These are phyloP conservation scores for Troides oblongomaculatus DNA, from an alignment of 2,888 invertebrate genomes.

Conservation along the genomic window DNA sequence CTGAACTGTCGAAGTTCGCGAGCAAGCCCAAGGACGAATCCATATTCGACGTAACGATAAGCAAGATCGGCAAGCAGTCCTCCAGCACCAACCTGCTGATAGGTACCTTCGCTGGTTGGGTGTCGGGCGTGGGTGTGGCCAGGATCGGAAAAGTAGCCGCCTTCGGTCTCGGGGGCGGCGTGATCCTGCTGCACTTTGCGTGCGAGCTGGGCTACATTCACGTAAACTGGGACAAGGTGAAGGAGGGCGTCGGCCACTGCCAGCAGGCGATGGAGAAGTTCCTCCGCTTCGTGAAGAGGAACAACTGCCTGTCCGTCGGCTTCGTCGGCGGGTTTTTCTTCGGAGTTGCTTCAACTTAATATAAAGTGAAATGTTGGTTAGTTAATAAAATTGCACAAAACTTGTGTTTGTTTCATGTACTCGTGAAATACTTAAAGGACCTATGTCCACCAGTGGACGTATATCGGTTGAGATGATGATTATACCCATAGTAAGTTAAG, in stretches of 20 bases:
- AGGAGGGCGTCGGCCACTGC: slow-evolving; percentile 86
- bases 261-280: slow-evolving; percentile 86
- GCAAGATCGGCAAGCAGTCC: slow-evolving; percentile 46
- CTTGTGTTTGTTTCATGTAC: not conserved
- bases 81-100: slow-evolving; percentile 54
- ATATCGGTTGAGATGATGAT: no score
- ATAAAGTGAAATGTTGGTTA: not conserved
- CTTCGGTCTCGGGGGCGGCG: slow-evolving; percentile 91
- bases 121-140: slow-evolving; percentile 86
- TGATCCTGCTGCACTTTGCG: slow-evolving; percentile 92
- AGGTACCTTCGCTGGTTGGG: slow-evolving; percentile 75
- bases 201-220: slow-evolving; percentile 92
- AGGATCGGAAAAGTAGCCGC: slow-evolving; percentile 94
- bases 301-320: slow-evolving; percentile 86
- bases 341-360: slow-evolving; percentile 84
- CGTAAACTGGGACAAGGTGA: slow-evolving; percentile 92
- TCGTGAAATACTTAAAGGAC: no score
- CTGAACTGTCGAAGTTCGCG: slow-evolving; percentile 41
- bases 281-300: slow-evolving; percentile 80
- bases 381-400: not conserved
- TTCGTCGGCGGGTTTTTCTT: slow-evolving; percentile 92
- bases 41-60: slow-evolving; percentile 47
- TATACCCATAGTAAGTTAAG: no score
- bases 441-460: no score
- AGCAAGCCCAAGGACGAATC: slow-evolving; percentile 45